These are phyloP conservation scores for Lepus americanus DNA, from an alignment of 2,113 vertebrate genomes.

Conservation along the genomic window DNA sequence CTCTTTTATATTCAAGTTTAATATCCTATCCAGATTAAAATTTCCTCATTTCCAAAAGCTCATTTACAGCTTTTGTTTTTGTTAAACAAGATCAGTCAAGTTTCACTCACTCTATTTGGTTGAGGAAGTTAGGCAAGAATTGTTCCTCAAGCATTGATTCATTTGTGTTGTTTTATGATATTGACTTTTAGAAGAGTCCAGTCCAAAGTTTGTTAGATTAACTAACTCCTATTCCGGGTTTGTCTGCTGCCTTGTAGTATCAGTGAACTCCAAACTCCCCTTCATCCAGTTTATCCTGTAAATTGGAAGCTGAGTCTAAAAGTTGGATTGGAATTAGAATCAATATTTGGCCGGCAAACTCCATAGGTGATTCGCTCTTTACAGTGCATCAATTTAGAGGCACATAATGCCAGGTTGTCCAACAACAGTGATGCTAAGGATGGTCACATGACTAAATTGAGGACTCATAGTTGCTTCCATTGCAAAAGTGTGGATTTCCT, in stretches of 20 bases:
- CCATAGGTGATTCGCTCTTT: not conserved
- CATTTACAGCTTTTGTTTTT: conserved; percentile 1
- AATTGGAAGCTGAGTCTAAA: conserved; percentile 36
- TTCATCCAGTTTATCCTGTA: not conserved
- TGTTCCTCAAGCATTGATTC: not conserved
- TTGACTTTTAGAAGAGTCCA: not conserved
- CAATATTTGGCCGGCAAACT: not conserved
- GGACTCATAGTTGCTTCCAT: not conserved
- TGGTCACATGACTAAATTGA: not conserved
- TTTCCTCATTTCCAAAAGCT: not conserved
- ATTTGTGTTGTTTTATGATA: not conserved
- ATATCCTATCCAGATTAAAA: not conserved
- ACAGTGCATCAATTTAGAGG: not conserved
- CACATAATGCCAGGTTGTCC: not conserved
- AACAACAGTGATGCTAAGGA: not conserved
- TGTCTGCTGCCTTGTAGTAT: not conserved
- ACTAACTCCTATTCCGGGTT: not conserved
- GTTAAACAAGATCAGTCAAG: conserved; percentile 2
- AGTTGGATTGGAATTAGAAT: not conserved
- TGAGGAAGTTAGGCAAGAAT: conserved; percentile 33
- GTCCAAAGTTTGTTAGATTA: not conserved
- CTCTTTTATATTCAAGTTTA: not conserved
- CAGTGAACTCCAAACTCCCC: not conserved
- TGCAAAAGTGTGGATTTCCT: not conserved
- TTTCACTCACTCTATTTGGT: not conserved